Evolutionary conservation across 2,888 invertebrate genomes (phyloP).

Genomic region (Seira musarum): DNA sequence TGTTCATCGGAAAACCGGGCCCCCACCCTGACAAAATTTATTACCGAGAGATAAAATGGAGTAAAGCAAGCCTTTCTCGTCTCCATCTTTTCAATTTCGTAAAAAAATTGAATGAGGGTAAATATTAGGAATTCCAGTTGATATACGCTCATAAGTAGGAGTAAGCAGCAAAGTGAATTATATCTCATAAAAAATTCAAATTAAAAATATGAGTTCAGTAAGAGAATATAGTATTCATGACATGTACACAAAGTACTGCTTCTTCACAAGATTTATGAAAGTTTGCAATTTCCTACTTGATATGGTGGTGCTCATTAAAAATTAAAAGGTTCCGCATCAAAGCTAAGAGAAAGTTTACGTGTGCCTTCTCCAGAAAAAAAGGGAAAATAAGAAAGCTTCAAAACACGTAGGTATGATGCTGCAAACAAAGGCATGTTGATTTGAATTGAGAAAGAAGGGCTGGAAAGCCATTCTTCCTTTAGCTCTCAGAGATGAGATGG

Average conservation of each 20-base stretch:
- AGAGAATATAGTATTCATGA: neutral
- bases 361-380: too few relatives aligned
- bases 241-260: neutral
- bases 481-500: too few relatives aligned
- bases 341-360: too few relatives aligned
- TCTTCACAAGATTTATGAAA: constrained; percentile 6
- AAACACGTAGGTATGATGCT: too few relatives aligned
- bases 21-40: too few relatives aligned
- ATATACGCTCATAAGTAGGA: neutral
- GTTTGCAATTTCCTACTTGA: neutral
- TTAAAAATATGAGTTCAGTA: neutral
- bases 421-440: neutral
- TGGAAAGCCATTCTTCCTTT: too few relatives aligned
- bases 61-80: neutral
- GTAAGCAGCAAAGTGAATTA: neutral
- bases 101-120: neutral
- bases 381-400: too few relatives aligned
- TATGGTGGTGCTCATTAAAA: constrained; percentile 3
- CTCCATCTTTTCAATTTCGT: neutral
- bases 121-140: neutral
- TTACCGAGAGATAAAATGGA: too few relatives aligned
- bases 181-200: constrained; percentile 9
- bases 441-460: neutral
- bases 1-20: too few relatives aligned
- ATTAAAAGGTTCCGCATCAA: neutral